Percentiles rank a stretch among this genome's conserved stretches.
Evolutionary conservation across 2,888 invertebrate species (phyloP).

Genomic region (Lasioglossum lativentre): DNA sequence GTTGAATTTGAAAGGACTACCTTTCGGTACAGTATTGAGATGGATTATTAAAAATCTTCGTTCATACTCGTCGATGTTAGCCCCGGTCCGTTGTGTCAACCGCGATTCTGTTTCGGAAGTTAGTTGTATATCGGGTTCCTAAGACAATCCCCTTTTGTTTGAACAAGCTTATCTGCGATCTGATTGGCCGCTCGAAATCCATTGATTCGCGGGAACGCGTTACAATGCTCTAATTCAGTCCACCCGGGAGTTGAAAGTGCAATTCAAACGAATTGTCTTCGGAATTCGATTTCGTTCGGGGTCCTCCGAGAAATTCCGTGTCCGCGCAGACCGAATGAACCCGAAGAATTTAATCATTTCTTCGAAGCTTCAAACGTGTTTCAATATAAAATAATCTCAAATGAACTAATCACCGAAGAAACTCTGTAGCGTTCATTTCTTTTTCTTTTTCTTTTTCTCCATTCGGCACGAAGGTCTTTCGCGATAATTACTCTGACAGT

Average conservation of each 20-base stretch:
- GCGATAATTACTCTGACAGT: background rate
- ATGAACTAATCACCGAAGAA: background rate
- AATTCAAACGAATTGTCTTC: conserved; percentile 19
- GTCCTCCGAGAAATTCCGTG: background rate
- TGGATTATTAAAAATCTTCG: background rate
- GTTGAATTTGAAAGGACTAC: background rate
- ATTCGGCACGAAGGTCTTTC: background rate
- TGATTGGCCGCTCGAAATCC: background rate
- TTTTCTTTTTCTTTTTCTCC: background rate
- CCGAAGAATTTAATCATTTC: background rate
- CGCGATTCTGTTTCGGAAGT: background rate
- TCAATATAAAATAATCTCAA: background rate
- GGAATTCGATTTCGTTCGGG: conserved; percentile 13
- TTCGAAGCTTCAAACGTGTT: background rate
- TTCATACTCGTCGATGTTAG: background rate
- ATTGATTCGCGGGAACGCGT: conserved; percentile 12
- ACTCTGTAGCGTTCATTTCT: background rate
- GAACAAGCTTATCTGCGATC: conserved; percentile 25
- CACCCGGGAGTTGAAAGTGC: background rate
- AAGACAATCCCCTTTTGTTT: conserved; percentile 21
- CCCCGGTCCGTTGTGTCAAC: background rate
- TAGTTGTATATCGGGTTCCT: background rate
- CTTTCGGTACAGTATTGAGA: background rate
- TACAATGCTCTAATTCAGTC: conserved; percentile 15
- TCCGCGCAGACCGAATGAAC: background rate